Percentiles rank a stretch among this genome's conserved stretches.
Conservation (phyloP, 2,113 vertebrate species). For the Ptilorrhoa leucosticta region DNA sequence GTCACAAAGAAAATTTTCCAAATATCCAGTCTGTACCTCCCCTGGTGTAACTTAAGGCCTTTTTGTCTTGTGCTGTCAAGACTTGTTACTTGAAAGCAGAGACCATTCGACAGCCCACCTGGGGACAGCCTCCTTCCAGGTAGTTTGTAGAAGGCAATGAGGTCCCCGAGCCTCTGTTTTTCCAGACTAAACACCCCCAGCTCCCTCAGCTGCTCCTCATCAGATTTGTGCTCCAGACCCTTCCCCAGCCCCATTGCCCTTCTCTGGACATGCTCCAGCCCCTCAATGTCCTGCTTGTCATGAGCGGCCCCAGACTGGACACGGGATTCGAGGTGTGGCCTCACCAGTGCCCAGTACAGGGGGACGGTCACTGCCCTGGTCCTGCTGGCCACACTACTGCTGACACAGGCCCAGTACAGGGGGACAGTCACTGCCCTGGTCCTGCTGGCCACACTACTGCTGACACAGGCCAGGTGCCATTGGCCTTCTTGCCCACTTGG, state of each 20-base stretch:
- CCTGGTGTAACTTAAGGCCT: background rate
- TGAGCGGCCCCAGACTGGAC: too few species aligned
- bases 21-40: background rate
- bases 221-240: background rate
- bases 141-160: rapidly evolving
- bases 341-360: background rate
- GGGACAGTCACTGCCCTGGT: rapidly evolving
- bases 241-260: background rate
- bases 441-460: background rate
- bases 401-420: background rate
- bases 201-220: background rate
- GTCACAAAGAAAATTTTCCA: rapidly evolving
- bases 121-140: background rate
- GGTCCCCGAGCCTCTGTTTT: rapidly evolving
- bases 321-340: rapidly evolving
- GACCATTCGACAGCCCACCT: rapidly evolving
- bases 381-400: background rate
- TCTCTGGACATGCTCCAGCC: rapidly evolving
- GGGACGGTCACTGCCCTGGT: rapidly evolving
- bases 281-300: rapidly evolving
- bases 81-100: background rate
- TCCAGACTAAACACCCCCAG: background rate
- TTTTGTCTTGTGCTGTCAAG: background rate
- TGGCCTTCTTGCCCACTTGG: background rate
- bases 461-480: background rate